Percentiles rank a stretch among this genome's conserved stretches.
phyloP scores from a whole-genome alignment of 2,888 invertebrate species.

The Copidosoma aretas region DNA sequence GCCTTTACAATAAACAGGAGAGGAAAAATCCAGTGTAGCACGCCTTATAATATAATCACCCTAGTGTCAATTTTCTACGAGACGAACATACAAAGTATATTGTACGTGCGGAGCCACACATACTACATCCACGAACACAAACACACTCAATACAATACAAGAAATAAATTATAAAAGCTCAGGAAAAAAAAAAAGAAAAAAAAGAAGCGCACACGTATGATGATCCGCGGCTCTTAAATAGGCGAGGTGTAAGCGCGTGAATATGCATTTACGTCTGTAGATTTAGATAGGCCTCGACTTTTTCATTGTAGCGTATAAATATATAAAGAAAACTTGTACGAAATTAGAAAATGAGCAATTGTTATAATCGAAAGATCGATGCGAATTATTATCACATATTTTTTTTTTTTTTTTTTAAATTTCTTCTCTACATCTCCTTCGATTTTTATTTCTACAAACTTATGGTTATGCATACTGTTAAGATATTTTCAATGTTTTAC shows the following conservation, averaged over 20 bases:
- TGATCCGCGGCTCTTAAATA: slow-evolving; percentile 28
- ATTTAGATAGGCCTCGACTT: slow-evolving; percentile 25
- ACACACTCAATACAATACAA: background rate
- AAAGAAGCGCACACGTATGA: slow-evolving; percentile 34
- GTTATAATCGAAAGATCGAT: slow-evolving; percentile 12
- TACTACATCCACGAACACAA: background rate
- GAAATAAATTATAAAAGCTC: too few species aligned
- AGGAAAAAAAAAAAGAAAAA: background rate
- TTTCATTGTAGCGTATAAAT: slow-evolving; percentile 26
- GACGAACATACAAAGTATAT: slow-evolving; percentile 29
- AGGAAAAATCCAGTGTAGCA: slow-evolving; percentile 50
- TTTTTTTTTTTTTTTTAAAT: slow-evolving; percentile 7
- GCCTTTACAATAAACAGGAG: slow-evolving; percentile 36
- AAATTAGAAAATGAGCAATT: slow-evolving; percentile 26
- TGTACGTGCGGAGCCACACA: slow-evolving; percentile 16
- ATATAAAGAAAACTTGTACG: slow-evolving; percentile 1
- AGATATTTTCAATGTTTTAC: background rate
- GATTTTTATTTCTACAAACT: background rate
- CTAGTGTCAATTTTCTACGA: slow-evolving; percentile 62
- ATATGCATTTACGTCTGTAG: slow-evolving; percentile 33
- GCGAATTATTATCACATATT: background rate
- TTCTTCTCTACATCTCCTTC: slow-evolving; percentile 6
- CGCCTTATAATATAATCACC: slow-evolving; percentile 55
- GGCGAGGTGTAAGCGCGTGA: slow-evolving; percentile 40
- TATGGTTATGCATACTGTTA: background rate